Evolutionary conservation across 2,888 invertebrate genomes (phyloP).

Genomic region (Pecten maximus): DNA sequence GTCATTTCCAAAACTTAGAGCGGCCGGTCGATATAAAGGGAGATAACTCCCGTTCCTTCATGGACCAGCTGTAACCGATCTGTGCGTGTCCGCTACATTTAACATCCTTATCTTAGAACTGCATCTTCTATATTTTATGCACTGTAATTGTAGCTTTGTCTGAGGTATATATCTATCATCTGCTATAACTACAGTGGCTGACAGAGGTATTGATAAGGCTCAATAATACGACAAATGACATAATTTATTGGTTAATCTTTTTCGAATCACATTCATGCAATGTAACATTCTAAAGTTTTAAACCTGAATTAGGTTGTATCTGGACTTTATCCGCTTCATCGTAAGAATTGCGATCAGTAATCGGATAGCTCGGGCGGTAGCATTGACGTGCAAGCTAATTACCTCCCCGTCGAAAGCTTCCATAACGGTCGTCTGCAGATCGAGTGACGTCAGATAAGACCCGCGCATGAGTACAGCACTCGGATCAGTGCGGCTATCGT

Average conservation of each 20-base stretch:
- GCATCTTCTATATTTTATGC: background rate
- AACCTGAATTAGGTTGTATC: slow-evolving; percentile 18
- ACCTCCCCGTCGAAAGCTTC: background rate
- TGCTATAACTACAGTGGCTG: background rate
- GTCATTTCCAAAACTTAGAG: background rate
- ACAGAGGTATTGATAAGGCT: background rate
- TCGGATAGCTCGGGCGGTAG: background rate
- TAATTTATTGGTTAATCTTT: slow-evolving; percentile 3
- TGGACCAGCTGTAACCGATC: background rate
- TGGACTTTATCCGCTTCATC: background rate
- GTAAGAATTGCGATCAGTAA: slow-evolving; percentile 10
- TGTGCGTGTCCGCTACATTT: background rate
- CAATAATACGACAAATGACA: background rate
- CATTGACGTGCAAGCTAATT: slow-evolving; percentile 5
- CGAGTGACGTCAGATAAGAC: slow-evolving; percentile 20
- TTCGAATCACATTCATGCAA: background rate
- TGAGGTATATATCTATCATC: background rate
- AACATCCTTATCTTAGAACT: background rate
- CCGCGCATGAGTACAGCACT: slow-evolving; percentile 3
- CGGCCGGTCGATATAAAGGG: background rate
- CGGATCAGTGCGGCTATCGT: background rate
- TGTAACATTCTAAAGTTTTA: slow-evolving; percentile 30
- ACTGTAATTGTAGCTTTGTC: slow-evolving; percentile 11
- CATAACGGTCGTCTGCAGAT: slow-evolving; percentile 12
- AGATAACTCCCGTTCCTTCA: background rate